Percentiles rank a stretch among this genome's conserved stretches.
phyloP scores from a whole-genome alignment of 2,113 vertebrate genomes.

The Drymodes brunneopygia region DNA sequence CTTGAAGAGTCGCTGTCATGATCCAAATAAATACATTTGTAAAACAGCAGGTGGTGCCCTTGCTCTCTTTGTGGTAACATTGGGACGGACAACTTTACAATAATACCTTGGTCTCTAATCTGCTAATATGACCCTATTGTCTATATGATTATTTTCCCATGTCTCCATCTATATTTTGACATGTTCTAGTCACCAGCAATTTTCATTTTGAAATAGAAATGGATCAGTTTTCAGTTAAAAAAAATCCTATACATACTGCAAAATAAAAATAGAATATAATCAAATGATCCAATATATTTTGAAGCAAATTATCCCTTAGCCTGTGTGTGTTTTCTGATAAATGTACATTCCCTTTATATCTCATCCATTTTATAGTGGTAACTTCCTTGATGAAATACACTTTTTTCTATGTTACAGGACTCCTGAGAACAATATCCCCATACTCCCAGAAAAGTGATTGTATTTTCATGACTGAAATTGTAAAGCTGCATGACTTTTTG shows the following conservation, averaged over 20 bases:
- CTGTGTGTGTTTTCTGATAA: not conserved
- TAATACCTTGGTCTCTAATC: not conserved
- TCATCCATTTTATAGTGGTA: not conserved
- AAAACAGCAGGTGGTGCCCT: slow-evolving; percentile 38
- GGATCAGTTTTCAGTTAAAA: not conserved
- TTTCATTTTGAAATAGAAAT: not conserved
- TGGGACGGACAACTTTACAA: not conserved
- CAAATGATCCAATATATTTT: not conserved
- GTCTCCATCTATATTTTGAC: not conserved
- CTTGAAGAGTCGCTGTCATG: slow-evolving; percentile 11
- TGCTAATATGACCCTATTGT: not conserved
- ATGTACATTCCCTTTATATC: not conserved
- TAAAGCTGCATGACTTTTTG: not conserved
- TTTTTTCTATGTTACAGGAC: not conserved
- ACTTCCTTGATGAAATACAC: not conserved
- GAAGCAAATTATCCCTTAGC: not conserved
- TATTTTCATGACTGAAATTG: not conserved
- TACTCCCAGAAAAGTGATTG: not conserved
- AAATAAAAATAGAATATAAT: not conserved
- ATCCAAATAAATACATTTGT: not conserved
- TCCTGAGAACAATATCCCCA: not conserved
- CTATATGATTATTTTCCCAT: not conserved
- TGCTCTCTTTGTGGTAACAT: not conserved
- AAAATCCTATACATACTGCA: not conserved
- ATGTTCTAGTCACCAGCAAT: not conserved